phyloP scores from a whole-genome alignment of 2,888 invertebrate species.

The Slavum lentiscoides region DNA sequence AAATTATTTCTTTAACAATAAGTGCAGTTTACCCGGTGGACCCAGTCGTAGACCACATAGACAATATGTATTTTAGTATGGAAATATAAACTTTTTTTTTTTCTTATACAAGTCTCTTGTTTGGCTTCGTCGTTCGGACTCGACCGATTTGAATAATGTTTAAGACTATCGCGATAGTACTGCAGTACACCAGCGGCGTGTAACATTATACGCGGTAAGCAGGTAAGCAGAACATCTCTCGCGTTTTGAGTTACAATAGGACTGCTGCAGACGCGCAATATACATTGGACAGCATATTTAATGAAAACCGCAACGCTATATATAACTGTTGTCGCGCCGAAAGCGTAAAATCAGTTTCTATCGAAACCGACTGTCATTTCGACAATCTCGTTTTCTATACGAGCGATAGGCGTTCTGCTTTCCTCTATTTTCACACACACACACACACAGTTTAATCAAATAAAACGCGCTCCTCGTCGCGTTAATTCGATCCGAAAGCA shows the following conservation, averaged over 20 bases:
- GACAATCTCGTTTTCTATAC: background rate
- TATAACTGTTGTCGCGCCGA: background rate
- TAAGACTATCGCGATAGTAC: too few relatives aligned
- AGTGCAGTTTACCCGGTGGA: too few relatives aligned
- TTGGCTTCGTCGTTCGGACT: background rate
- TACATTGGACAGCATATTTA: background rate
- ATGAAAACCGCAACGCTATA: background rate
- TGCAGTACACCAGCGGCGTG: background rate
- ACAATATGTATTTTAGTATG: too few relatives aligned
- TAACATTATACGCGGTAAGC: conserved; percentile 12
- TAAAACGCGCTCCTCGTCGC: too few relatives aligned
- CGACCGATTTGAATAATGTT: background rate
- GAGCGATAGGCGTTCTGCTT: too few relatives aligned
- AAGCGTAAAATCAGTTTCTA: background rate
- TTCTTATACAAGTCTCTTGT: background rate
- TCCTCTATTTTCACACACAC: too few relatives aligned
- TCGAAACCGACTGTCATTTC: background rate
- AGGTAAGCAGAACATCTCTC: conserved; percentile 1
- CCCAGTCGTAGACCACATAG: too few relatives aligned
- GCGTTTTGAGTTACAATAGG: conserved; percentile 3
- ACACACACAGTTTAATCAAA: too few relatives aligned
- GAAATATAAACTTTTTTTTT: background rate
- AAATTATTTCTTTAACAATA: too few relatives aligned
- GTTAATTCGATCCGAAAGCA: too few relatives aligned
- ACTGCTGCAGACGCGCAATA: background rate